phyloP scores from a whole-genome alignment of 2,113 vertebrate genomes.

The Psophia crepitans region DNA sequence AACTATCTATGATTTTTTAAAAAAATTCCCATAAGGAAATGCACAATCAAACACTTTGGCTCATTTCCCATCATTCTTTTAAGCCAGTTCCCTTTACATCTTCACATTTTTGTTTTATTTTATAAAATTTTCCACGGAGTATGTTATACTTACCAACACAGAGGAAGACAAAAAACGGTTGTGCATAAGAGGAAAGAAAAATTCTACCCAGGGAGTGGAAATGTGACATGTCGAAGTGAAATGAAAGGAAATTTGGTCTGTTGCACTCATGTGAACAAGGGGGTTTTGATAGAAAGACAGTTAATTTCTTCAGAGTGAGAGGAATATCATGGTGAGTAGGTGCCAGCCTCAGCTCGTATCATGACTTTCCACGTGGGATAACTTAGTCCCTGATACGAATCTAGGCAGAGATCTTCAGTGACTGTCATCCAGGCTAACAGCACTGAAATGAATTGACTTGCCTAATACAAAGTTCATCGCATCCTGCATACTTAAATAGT shows the following conservation, averaged over 20 bases:
- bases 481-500: background rate
- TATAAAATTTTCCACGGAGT: background rate
- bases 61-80: background rate
- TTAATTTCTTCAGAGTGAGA: background rate
- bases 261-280: background rate
- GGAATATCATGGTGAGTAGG: background rate
- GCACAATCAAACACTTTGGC: background rate
- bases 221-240: background rate
- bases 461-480: background rate
- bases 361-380: background rate
- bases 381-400: fast-evolving
- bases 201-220: background rate
- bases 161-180: background rate
- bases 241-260: background rate
- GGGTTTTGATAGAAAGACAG: background rate
- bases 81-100: background rate
- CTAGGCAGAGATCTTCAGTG: background rate
- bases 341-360: background rate
- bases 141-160: background rate
- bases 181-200: background rate
- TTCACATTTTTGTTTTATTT: background rate
- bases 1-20: background rate
- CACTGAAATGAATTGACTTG: background rate
- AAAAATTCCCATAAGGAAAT: background rate
- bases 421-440: background rate